These are phyloP conservation scores for Isurus oxyrinchus DNA, from an alignment of 2,113 vertebrate species.

Conservation along the genomic window DNA sequence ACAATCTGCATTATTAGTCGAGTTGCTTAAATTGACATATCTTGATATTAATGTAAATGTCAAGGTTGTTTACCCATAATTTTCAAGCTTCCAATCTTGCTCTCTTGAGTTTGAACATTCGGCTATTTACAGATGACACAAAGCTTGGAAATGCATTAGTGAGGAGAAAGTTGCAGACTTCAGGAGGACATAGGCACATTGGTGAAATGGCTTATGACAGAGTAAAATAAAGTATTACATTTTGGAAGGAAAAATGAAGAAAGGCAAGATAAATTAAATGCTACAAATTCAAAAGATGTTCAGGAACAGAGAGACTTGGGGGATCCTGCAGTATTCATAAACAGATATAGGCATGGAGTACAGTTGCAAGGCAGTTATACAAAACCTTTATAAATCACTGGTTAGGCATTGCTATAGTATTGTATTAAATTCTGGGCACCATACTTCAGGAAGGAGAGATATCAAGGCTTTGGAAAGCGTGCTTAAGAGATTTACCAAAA, in stretches of 20 bases:
- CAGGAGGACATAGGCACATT: not conserved
- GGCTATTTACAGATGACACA: not conserved
- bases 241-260: not conserved
- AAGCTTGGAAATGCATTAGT: not conserved
- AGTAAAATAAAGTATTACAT: not conserved
- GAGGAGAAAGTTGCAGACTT: not conserved
- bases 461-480: not conserved
- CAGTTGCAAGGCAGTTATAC: not conserved
- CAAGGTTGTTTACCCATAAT: not conserved
- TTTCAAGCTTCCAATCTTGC: not conserved
- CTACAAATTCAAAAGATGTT: not conserved
- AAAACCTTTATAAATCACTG: not conserved
- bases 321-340: not conserved
- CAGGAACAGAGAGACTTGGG: not conserved
- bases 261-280: not conserved
- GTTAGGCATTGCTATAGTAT: not conserved
- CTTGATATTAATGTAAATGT: not conserved
- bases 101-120: not conserved
- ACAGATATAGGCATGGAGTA: not conserved
- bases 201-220: not conserved
- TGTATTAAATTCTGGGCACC: not conserved
- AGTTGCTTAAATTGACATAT: not conserved
- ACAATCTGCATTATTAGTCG: not conserved
- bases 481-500: not conserved
- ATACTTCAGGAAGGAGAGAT: not conserved